Evolutionary conservation across 2,113 vertebrate genomes (phyloP).

Genomic region (Vireo altiloquus): DNA sequence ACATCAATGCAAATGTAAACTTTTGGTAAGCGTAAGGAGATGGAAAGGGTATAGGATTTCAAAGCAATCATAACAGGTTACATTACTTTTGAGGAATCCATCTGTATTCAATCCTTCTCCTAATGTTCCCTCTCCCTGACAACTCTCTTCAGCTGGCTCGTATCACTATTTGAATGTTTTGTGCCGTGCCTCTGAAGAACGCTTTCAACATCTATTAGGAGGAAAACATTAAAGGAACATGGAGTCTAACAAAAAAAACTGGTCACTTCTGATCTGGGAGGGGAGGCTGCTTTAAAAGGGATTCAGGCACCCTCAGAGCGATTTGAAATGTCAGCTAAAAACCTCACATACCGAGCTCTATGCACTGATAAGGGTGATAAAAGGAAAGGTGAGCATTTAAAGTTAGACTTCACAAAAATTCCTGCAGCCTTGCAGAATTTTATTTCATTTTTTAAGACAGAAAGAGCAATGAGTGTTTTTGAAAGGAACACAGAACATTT

Average conservation of each 20-base stretch:
- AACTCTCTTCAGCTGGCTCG: slow-evolving; percentile 62
- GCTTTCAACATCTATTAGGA: slow-evolving; percentile 61
- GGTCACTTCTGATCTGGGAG: slow-evolving; percentile 61
- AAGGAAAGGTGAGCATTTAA: slow-evolving; percentile 58
- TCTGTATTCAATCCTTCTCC: slow-evolving; percentile 65
- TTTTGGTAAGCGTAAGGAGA: slow-evolving; percentile 33
- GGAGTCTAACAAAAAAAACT: slow-evolving; percentile 42
- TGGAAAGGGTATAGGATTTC: slow-evolving; percentile 58
- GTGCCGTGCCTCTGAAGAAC: slow-evolving; percentile 55
- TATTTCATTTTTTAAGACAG: neutral
- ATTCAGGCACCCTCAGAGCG: slow-evolving; percentile 5
- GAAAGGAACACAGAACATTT: neutral
- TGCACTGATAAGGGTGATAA: slow-evolving; percentile 29
- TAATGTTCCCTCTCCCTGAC: slow-evolving; percentile 57
- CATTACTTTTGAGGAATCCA: slow-evolving; percentile 68
- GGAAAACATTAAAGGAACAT: slow-evolving; percentile 59
- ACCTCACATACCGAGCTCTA: neutral
- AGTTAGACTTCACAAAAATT: slow-evolving; percentile 52
- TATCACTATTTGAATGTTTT: slow-evolving; percentile 62
- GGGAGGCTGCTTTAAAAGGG: slow-evolving; percentile 48
- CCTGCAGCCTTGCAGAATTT: slow-evolving; percentile 15
- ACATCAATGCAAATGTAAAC: slow-evolving; percentile 55
- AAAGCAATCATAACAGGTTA: slow-evolving; percentile 68
- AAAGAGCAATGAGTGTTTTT: neutral
- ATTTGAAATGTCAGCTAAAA: slow-evolving; percentile 56